Evolutionary conservation across 2,113 vertebrate genomes (phyloP).

Genomic region (Myrmecobius fasciatus): DNA sequence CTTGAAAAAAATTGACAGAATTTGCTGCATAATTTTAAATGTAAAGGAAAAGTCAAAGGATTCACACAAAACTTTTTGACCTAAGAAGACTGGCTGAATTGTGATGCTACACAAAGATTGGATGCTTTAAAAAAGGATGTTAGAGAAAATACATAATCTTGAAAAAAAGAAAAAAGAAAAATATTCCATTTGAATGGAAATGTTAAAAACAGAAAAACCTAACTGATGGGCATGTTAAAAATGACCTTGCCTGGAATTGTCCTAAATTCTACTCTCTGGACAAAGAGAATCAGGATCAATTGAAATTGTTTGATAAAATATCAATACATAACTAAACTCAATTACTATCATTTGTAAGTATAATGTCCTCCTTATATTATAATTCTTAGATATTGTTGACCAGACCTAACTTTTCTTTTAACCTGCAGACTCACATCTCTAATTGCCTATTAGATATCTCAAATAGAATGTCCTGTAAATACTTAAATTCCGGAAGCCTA

Average conservation of each 20-base stretch:
- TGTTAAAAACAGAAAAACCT: neutral
- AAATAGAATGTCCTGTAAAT: too few species aligned
- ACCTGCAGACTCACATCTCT: too few species aligned
- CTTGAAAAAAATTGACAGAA: neutral
- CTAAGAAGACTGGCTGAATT: neutral
- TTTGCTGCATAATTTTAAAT: neutral
- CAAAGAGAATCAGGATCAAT: neutral
- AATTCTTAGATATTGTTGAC: too few species aligned
- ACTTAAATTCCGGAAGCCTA: too few species aligned
- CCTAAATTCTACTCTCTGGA: neutral
- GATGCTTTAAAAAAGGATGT: neutral
- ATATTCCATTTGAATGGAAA: neutral
- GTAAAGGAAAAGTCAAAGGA: neutral
- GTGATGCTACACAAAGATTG: neutral
- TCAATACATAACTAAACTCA: neutral
- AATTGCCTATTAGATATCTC: too few species aligned
- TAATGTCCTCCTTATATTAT: neutral
- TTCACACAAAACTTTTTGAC: neutral
- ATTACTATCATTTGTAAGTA: neutral
- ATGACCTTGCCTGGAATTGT: neutral
- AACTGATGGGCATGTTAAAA: neutral
- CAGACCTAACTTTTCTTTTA: too few species aligned
- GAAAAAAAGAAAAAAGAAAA: too few species aligned
- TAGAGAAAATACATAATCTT: neutral
- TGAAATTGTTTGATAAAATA: neutral